A percentile compares a stretch with the other conserved stretches of the same genome.
Evolutionary conservation across 2,888 invertebrate species (phyloP).

Genomic region (Encarsia formosa): DNA sequence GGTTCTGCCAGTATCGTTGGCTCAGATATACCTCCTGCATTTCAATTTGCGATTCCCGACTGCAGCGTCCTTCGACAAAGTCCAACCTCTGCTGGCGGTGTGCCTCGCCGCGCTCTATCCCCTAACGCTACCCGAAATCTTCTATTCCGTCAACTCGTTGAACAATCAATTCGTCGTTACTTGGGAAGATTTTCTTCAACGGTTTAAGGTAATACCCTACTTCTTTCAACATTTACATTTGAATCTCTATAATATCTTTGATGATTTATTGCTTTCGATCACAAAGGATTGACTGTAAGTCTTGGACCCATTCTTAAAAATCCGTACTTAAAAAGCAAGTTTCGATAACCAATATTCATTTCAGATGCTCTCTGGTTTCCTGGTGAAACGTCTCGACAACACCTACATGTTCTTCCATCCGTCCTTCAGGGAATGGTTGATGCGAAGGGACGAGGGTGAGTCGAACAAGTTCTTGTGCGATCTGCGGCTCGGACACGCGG

Average conservation of each 20-base stretch:
- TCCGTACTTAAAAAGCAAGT: background rate
- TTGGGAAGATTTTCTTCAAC: slow-evolving; percentile 87
- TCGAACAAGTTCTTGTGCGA: slow-evolving; percentile 92
- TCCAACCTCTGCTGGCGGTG: slow-evolving; percentile 82
- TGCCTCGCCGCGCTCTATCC: slow-evolving; percentile 90
- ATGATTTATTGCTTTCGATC: slow-evolving; percentile 1
- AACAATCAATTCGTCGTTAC: slow-evolving; percentile 73
- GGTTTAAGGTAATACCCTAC: slow-evolving; percentile 62
- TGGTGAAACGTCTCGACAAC: slow-evolving; percentile 86
- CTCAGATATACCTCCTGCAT: slow-evolving; percentile 85
- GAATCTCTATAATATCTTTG: no score
- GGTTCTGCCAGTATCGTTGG: slow-evolving; percentile 78
- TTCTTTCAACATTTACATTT: no score
- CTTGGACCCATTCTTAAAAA: background rate
- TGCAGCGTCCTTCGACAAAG: slow-evolving; percentile 83
- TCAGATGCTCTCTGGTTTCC: slow-evolving; percentile 73
- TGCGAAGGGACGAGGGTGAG: slow-evolving; percentile 80
- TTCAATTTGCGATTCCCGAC: slow-evolving; percentile 92
- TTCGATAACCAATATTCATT: slow-evolving; percentile 15
- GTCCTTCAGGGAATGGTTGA: slow-evolving; percentile 95
- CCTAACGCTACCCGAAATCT: slow-evolving; percentile 83
- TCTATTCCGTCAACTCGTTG: slow-evolving; percentile 86
- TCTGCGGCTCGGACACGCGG: slow-evolving; percentile 85
- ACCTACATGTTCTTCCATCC: slow-evolving; percentile 98
- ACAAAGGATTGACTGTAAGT: slow-evolving; percentile 8